Evolutionary conservation across 2,888 invertebrate species (phyloP).

Genomic region (Teinopalpus imperialis): DNA sequence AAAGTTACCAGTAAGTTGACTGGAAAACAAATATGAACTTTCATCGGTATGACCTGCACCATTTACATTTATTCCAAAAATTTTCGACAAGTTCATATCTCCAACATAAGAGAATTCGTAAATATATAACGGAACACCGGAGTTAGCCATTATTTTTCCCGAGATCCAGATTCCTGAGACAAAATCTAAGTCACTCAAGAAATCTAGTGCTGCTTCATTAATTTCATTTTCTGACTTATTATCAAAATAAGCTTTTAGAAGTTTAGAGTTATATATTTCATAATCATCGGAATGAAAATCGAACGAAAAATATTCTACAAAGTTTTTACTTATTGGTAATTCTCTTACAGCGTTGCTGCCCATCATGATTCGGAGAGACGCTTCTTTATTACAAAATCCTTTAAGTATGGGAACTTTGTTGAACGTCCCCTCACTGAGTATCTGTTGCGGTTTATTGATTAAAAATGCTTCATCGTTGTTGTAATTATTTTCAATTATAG

Average conservation of each 20-base stretch:
- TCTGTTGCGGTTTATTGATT: constrained; percentile 52
- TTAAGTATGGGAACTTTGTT: constrained; percentile 64
- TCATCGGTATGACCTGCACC: constrained; percentile 51
- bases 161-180: constrained; percentile 43
- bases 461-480: constrained; percentile 43
- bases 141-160: constrained; percentile 34
- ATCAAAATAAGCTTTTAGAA: constrained; percentile 32
- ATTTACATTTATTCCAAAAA: constrained; percentile 35
- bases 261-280: constrained; percentile 31
- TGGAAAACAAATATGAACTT: constrained; percentile 10
- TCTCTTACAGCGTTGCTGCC: constrained; percentile 37
- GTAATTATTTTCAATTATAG: constrained; percentile 51
- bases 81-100: constrained; percentile 40
- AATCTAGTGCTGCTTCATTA: constrained; percentile 43
- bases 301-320: constrained; percentile 38
- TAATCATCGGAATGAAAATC: constrained; percentile 34
- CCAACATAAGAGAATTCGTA: constrained; percentile 53
- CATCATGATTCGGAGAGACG: constrained; percentile 48
- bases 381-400: constrained; percentile 73
- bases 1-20: not conserved
- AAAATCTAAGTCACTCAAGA: constrained; percentile 51
- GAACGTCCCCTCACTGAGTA: constrained; percentile 53
- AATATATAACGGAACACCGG: constrained; percentile 40
- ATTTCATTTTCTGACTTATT: constrained; percentile 30
- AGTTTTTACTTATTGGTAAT: constrained; percentile 39